These are phyloP conservation scores for Ips nitidus DNA, from an alignment of 1,140 invertebrate species.

Conservation along the genomic window DNA sequence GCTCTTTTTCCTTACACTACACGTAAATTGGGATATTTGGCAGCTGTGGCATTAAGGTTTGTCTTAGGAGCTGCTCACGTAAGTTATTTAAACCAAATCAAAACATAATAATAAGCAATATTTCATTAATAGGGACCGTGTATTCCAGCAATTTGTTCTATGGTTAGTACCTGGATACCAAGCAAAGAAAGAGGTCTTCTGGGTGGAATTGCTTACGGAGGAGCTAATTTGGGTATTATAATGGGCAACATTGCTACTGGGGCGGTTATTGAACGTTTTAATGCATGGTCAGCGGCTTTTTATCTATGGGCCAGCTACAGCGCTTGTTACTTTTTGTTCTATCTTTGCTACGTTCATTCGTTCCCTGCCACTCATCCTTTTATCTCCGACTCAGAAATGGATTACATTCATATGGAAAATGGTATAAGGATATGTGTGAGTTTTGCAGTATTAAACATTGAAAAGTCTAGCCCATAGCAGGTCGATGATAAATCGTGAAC, in stretches of 20 bases:
- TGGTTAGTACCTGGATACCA: conserved; percentile 36
- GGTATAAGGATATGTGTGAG: no score
- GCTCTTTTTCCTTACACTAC: conserved; percentile 17
- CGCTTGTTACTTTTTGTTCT: conserved; percentile 18
- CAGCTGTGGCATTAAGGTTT: conserved; percentile 19
- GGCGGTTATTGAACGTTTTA: conserved; percentile 16
- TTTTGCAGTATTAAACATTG: no score
- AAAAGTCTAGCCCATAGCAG: no score
- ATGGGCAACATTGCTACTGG: conserved; percentile 35
- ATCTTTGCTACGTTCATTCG: conserved; percentile 27
- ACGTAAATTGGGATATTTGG: conserved; percentile 7
- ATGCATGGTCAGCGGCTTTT: conserved; percentile 34
- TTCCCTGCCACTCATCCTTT: conserved; percentile 34
- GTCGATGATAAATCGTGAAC: no score
- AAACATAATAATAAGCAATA: no score
- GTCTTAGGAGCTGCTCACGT: conserved; percentile 24
- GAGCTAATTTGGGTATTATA: conserved; percentile 33
- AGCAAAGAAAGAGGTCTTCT: conserved; percentile 20
- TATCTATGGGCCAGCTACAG: conserved; percentile 31
- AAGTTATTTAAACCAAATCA: no score
- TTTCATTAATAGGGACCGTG: conserved; percentile 4
- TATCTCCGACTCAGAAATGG: conserved; percentile 25
- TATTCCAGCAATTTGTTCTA: conserved; percentile 29
- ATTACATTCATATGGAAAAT: conserved; percentile 12
- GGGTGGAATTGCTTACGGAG: conserved; percentile 31